Evolutionary conservation across 2,888 invertebrate species (phyloP), one percentile per base, ranked within the genome.

Genomic region (Lampropteryx suffumata): DNA sequence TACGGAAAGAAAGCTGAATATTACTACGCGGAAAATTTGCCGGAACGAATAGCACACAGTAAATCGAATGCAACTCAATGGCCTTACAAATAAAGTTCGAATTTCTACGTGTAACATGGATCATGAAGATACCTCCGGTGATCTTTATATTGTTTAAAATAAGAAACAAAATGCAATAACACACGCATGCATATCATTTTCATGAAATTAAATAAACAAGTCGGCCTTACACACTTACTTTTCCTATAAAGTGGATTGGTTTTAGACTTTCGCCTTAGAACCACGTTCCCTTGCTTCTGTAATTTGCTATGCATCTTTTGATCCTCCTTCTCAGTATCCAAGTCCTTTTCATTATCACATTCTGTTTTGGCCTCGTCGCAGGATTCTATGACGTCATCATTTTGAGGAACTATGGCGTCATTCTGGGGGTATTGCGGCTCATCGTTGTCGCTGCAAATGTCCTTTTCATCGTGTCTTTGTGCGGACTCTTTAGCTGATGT

Each of bases 401-500:
- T 14, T 14, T 33, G 32, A 1, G 11, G 7, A 10, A 5, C 12
- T 7, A 44, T 34, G 37, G 26, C 14, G 24, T 70, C 71, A 0
- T 55, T 37, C 29, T 65, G 69, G 12, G 57, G 61, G 21, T 62
- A 44, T 1, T 36, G 62, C 1, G 54, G 47, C 8, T 91, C 92
- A 50, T 94, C 94, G 44, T 92, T 92, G 69, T 94, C 94, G 55
- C 94, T 94, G 63, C 94, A 94, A 0, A 92, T 92, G 69, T 94
- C 94, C 62, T 94, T 94, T 63, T 94, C 94, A 50, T 95, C 94
- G 59, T 94, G 94, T 44, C 92, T 91, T 57, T 94, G 92, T 4
- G 92, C 92, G 0, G 94, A 93, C 65, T 94, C 94, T 68, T 95
- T 95, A 4, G 94, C 92, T 71, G 94, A 94, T 17, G 87, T 89